A percentile compares a stretch with the other conserved stretches of the same genome.
These are phyloP conservation scores for Exocentrus adspersus DNA, from an alignment of 2,888 invertebrate species.

Conservation along the genomic window DNA sequence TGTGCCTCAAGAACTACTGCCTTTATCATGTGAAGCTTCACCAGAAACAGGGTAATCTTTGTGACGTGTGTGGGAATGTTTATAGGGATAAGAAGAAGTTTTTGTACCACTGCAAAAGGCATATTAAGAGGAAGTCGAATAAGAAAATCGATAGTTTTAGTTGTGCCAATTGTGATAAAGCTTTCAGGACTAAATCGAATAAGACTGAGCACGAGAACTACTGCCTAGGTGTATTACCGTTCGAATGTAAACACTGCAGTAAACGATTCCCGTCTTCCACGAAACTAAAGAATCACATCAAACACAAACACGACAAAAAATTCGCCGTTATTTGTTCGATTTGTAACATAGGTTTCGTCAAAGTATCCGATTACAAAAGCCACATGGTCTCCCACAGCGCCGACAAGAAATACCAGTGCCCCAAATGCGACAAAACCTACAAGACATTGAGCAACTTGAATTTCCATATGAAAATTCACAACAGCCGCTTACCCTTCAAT, in stretches of 20 bases:
- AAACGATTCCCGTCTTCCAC: conserved; percentile 59
- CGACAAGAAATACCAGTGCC: conserved; percentile 60
- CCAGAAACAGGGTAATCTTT: conserved; percentile 53
- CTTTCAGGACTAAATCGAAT: conserved; percentile 57
- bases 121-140: conserved; percentile 33
- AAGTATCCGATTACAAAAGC: conserved; percentile 60
- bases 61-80: conserved; percentile 57
- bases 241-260: conserved; percentile 56
- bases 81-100: conserved; percentile 48
- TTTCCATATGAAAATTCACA: conserved; percentile 61
- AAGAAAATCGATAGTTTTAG: conserved; percentile 49
- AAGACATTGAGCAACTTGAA: conserved; percentile 62
- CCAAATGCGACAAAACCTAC: conserved; percentile 58
- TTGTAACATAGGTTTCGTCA: conserved; percentile 61
- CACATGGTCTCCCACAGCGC: conserved; percentile 61
- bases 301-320: conserved; percentile 61
- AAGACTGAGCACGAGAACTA: conserved; percentile 59
- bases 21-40: conserved; percentile 54
- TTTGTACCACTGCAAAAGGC: conserved; percentile 42
- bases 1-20: conserved; percentile 52
- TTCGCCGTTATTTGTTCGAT: conserved; percentile 60
- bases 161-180: conserved; percentile 57
- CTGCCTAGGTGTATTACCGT: conserved; percentile 58
- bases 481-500: conserved; percentile 54
- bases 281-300: conserved; percentile 59